Conservation (phyloP, 1,140 invertebrate genomes). For the Meloidogyne floridensis region DNA sequence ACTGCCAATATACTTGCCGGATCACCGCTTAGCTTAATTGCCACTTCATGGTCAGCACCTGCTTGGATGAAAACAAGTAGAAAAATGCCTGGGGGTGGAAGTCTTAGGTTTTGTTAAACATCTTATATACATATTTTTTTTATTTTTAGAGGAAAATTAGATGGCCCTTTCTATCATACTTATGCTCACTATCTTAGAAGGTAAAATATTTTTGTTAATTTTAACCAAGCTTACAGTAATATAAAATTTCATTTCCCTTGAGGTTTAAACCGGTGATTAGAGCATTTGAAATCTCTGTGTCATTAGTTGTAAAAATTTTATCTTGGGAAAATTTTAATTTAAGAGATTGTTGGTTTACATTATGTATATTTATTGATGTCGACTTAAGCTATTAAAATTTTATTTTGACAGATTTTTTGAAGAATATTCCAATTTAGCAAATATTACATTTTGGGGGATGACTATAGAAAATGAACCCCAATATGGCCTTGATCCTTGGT, state of each 20-base stretch:
- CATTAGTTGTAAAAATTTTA: too few relatives aligned
- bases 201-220: constrained; percentile 35
- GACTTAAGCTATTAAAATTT: too few relatives aligned
- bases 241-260: too few relatives aligned
- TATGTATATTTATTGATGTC: too few relatives aligned
- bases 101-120: constrained; percentile 69
- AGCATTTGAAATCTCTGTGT: too few relatives aligned
- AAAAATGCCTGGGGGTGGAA: constrained; percentile 69
- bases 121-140: not conserved
- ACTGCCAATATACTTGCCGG: constrained; percentile 67
- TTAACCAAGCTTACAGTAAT: too few relatives aligned
- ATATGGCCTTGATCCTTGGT: constrained; percentile 63
- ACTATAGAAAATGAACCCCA: constrained; percentile 73
- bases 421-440: constrained; percentile 70
- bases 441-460: constrained; percentile 72
- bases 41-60: constrained; percentile 81
- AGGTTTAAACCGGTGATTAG: too few relatives aligned
- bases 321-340: too few relatives aligned
- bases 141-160: constrained; percentile 69
- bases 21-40: constrained; percentile 71
- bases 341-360: too few relatives aligned
- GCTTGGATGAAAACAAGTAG: constrained; percentile 88
- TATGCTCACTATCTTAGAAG: constrained; percentile 79
- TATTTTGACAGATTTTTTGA: constrained; percentile 74
- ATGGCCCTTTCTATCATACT: constrained; percentile 75